Base-by-base conservation (phyloP, 2,888 invertebrate genomes). In the Microctonus hyperodae region DNA sequence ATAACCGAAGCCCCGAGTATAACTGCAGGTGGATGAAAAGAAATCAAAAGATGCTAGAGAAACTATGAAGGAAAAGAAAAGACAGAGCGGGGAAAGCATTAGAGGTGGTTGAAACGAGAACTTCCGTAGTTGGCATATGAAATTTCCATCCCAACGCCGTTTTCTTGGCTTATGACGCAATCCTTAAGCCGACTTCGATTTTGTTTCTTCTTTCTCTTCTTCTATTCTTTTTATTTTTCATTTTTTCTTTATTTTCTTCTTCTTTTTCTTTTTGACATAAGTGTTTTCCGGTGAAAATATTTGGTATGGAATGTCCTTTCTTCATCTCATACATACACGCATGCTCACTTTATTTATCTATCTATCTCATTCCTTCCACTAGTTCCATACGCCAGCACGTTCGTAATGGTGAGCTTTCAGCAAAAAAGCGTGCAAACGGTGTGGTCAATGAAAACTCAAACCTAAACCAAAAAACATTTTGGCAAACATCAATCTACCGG, bases 21-120 rank as follows among this genome's bases (percentile, higher is more conserved):
- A 51, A 60, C 67, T 57, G n/a, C n/a, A n/a, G 67, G 57, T 37
- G 65, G 63, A 63, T 55, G 40, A 22, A 53, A 68, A 68, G 58
- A 63, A 71, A 71, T 62, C 56, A 62, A 68, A 69, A 71, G 65
- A 44, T 37, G 56, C 58, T 13, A 60, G 44, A 57, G 59, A 65
- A 63, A 58, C 57, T 58, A 66, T 58, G 5, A 85, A 86, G 85
- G 85, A 86, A 86, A 85, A 86, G 85, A 85, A 83, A 84, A 85
- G 51, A 37, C 37, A 66, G 69, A 67, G 64, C 44, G 67, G 51
- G 37, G n/a, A 66, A 55, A 56, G 53, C 65, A 59, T 55, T 31
- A 53, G 50, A 44, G 40, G 57, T 40, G 64, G 53, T 28, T 44
- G 50, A 51, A 65, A 62, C 63, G 62, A 56, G 69, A 68, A 64